Conservation (phyloP, 2,888 invertebrate species). For the Mesorhabditis spiculigera region DNA sequence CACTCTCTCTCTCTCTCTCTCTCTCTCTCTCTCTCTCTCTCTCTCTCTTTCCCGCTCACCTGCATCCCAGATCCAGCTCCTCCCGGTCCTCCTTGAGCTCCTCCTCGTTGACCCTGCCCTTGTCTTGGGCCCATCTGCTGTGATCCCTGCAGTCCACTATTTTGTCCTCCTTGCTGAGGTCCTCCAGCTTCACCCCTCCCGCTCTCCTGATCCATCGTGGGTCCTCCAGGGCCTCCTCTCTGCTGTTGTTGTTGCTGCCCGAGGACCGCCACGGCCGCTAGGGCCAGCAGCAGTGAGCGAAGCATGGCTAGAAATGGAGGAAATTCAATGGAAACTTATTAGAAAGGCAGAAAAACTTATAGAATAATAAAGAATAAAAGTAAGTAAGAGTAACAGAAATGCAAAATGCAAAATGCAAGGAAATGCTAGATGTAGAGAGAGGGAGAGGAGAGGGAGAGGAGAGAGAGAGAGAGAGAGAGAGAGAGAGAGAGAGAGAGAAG, state of each 20-base stretch:
- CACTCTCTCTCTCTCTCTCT: background rate
- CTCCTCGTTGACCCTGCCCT: slow-evolving; percentile 4
- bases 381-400: too few species aligned
- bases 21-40: background rate
- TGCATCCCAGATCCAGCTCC: background rate
- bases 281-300: background rate
- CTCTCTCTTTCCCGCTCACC: slow-evolving; percentile 1
- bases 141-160: background rate
- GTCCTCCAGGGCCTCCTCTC: background rate
- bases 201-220: background rate
- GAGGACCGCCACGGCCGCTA: slow-evolving; percentile 3
- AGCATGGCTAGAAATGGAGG: too few species aligned
- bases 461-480: too few species aligned
- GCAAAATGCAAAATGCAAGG: too few species aligned
- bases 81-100: slow-evolving; percentile 8
- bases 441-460: too few species aligned
- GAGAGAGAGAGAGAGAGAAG: too few species aligned
- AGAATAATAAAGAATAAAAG: too few species aligned
- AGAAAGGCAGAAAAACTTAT: too few species aligned
- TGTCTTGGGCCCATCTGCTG: background rate
- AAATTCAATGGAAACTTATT: too few species aligned
- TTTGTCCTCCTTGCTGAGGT: background rate
- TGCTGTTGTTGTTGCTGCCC: background rate
- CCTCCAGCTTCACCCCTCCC: background rate
- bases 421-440: too few species aligned